A percentile compares a stretch with the other conserved stretches of the same genome.
Conservation (phyloP, 2,888 invertebrate species). For the Himalopsyche japonica region DNA sequence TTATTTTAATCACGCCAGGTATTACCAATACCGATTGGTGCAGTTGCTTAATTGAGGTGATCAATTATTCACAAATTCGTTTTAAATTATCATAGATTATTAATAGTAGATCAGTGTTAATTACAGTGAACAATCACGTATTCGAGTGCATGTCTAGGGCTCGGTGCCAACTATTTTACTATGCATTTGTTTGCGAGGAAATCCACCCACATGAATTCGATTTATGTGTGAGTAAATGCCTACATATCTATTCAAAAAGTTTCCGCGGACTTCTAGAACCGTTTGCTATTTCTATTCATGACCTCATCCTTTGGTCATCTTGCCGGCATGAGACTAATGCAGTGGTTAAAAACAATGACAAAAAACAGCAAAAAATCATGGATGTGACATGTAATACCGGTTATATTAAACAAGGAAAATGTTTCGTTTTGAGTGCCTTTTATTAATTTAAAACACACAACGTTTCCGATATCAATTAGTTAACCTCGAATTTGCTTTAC, state of each 20-base stretch:
- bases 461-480: too few relatives aligned
- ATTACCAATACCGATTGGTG: too few relatives aligned
- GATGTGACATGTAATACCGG: too few relatives aligned
- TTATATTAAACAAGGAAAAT: too few relatives aligned
- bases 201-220: neutral
- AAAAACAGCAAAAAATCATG: neutral
- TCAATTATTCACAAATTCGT: too few relatives aligned
- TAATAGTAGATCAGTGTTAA: too few relatives aligned
- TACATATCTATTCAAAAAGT: neutral
- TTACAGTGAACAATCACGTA: neutral
- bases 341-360: neutral
- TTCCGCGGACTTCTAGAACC: slow-evolving; percentile 38
- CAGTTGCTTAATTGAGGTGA: too few relatives aligned
- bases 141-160: neutral
- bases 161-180: neutral
- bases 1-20: too few relatives aligned
- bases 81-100: too few relatives aligned
- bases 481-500: too few relatives aligned
- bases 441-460: too few relatives aligned
- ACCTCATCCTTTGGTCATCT: slow-evolving; percentile 54
- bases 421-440: too few relatives aligned
- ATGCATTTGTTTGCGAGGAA: neutral
- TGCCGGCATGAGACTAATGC: neutral
- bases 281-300: slow-evolving; percentile 63
- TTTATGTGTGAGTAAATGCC: neutral